Base-by-base conservation (phyloP, 1,140 invertebrate species). In the Marisa cornuarietis region DNA sequence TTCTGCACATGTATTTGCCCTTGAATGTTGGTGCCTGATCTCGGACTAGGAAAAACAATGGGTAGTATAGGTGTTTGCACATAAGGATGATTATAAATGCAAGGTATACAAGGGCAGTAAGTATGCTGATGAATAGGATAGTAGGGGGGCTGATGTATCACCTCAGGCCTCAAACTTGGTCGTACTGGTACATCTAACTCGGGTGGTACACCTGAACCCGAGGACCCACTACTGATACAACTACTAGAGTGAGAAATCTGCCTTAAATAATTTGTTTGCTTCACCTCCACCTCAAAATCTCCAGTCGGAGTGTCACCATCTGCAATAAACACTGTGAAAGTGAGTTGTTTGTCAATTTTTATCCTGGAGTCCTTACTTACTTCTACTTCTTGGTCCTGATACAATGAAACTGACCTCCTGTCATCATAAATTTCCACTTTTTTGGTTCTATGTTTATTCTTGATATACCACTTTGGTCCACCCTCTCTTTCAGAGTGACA, bases 401-500 rank as follows among this genome's bases (percentile, higher is more conserved):
- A 8, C 22, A 68, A 31, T n/a, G 22, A 68, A 16, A 22, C 54
- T 58, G 54, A 18, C 1, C 54, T 58, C 8, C 54, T 0, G 0
- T 18, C 54, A 58, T 58, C 11, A 2, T 0, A 58, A 58, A 58
- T 58, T 11, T 31, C n/a, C 11, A 68, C 65, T 24, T 2, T n/a
- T 68, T 68, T 68, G 11, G 22, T 18, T 24, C 13, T 11, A 31
- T 68, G 22, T 31, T 68, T 68, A 68, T 68, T 68, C 65, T 31
- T 68, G 65, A 68, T 31, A 31, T 16, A 68, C 65, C 65, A 68
- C 65, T 68, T 68, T 68, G 65, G 65, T 31, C 65, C 65, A 68
- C 22, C 0, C 10, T n/a, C n/a, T 22, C 26, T 31, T 68, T 68
- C 65, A 22, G 11, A 24, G 10, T 14, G 11, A 68, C 14, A 68